phyloP scores from a whole-genome alignment of 2,888 invertebrate genomes.

The Aphodius granarius region DNA sequence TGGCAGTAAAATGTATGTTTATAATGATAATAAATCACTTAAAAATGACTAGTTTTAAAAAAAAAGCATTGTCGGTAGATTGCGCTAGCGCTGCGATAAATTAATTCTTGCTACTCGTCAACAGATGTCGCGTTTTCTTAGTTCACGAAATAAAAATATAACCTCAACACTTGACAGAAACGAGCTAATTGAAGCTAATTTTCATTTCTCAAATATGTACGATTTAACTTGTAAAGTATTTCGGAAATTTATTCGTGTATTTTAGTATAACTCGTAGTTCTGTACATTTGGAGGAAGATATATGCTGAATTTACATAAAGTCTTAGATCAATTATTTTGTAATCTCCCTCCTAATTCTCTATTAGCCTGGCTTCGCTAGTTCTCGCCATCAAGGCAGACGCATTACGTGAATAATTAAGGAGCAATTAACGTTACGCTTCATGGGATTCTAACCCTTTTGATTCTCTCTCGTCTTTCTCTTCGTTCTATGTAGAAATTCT shows the following conservation, averaged over 20 bases:
- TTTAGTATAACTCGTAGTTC: not conserved
- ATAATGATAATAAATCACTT: too few relatives aligned
- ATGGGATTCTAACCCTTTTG: not conserved
- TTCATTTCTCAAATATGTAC: not conserved
- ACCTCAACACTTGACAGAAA: not conserved
- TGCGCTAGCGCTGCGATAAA: too few relatives aligned
- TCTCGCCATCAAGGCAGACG: not conserved
- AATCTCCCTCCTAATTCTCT: not conserved
- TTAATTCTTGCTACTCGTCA: too few relatives aligned
- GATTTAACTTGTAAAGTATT: not conserved
- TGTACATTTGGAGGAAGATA: not conserved
- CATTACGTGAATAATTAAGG: conserved; percentile 8
- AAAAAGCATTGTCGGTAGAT: too few relatives aligned
- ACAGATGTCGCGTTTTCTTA: too few relatives aligned
- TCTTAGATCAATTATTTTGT: not conserved
- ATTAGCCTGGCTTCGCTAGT: not conserved
- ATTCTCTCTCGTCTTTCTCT: not conserved
- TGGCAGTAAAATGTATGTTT: not conserved
- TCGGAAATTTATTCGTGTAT: not conserved
- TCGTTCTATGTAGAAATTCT: not conserved
- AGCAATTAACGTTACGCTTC: conserved; percentile 1
- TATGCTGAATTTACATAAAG: not conserved
- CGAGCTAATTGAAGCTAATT: not conserved
- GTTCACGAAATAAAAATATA: not conserved
- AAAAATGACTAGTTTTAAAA: not conserved